phyloP scores from a whole-genome alignment of 2,113 vertebrate genomes.

The Piaya cayana region DNA sequence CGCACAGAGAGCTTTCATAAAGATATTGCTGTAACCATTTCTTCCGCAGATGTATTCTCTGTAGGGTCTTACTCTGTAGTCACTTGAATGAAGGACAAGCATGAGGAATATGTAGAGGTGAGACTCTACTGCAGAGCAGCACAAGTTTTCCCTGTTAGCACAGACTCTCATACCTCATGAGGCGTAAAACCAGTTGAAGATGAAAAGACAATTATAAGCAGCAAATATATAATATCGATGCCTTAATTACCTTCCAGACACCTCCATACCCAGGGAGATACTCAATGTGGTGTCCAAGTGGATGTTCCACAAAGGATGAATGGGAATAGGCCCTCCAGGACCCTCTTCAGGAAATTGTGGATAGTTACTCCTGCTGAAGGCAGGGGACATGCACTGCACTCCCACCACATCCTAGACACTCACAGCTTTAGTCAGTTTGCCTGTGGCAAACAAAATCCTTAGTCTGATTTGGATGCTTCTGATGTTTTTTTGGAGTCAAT shows the following conservation, averaged over 20 bases:
- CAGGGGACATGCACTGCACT: accelerated
- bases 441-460: neutral
- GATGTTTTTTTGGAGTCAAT: neutral
- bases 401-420: neutral
- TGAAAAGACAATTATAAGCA: conserved; percentile 22
- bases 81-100: neutral
- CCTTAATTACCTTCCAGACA: neutral
- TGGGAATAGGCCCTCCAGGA: neutral
- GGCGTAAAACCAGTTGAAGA: conserved; percentile 15
- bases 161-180: conserved; percentile 7
- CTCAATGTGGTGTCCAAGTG: neutral
- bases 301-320: neutral
- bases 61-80: neutral
- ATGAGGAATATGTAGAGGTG: neutral
- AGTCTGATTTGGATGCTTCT: neutral
- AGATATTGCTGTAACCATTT: neutral
- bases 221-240: neutral
- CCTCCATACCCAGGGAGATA: neutral
- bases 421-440: neutral
- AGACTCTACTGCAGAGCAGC: conserved; percentile 13
- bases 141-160: neutral
- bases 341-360: neutral
- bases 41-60: neutral
- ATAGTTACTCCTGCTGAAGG: neutral
- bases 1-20: neutral